phyloP scores from a whole-genome alignment of 2,797 vertebrate genomes.

The Chelidonichthys spinosus region DNA sequence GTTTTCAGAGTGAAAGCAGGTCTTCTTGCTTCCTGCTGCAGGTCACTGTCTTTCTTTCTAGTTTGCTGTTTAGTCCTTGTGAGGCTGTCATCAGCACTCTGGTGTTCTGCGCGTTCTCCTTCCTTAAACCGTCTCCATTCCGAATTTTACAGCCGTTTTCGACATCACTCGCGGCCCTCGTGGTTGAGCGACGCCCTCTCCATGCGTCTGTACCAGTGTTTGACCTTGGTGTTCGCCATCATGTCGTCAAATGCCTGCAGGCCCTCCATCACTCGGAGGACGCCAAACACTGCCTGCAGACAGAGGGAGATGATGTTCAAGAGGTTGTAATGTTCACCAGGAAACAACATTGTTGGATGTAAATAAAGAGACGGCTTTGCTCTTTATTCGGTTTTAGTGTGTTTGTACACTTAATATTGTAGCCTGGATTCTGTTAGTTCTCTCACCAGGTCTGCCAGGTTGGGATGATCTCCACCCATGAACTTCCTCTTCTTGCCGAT shows the following conservation, averaged over 20 bases:
- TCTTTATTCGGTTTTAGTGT: no score
- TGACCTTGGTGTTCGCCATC: conserved; percentile 92
- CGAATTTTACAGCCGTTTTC: neutral
- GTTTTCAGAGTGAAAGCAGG: neutral
- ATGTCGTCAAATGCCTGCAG: conserved; percentile 94
- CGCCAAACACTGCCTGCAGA: conserved; percentile 92
- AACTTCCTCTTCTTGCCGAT: conserved; percentile 91
- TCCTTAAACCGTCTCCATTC: no score
- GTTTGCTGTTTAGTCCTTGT: conserved; percentile 19
- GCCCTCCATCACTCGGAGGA: conserved; percentile 96
- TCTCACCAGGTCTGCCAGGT: conserved; percentile 96
- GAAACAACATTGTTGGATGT: no score
- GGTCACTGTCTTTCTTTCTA: neutral
- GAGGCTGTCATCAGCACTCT: conserved; percentile 18
- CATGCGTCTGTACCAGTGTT: conserved; percentile 92
- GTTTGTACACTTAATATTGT: no score
- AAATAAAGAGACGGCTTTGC: no score
- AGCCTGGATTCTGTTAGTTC: no score
- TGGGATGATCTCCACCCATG: conserved; percentile 93
- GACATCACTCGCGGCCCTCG: conserved; percentile 60
- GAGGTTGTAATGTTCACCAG: no score
- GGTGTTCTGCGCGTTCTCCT: neutral
- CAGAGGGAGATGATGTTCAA: neutral
- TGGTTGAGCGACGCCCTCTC: conserved; percentile 82
- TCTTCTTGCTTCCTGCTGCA: neutral